These are phyloP conservation scores for Spinus olivaceus DNA, from an alignment of 2,797 vertebrate genomes.

Conservation along the genomic window DNA sequence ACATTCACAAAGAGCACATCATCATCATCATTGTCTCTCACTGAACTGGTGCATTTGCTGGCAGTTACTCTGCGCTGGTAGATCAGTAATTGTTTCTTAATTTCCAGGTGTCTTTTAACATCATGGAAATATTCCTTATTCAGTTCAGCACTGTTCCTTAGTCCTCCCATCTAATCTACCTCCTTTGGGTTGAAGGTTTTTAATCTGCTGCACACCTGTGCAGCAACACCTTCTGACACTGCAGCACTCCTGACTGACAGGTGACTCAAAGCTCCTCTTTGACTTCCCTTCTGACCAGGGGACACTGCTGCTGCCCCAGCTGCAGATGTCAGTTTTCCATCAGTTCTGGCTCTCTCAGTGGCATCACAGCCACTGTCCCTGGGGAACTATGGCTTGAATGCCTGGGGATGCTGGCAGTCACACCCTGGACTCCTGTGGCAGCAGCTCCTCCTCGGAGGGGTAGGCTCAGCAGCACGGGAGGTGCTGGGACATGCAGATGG, in stretches of 20 bases:
- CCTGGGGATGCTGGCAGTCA: not conserved
- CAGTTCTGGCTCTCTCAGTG: not conserved
- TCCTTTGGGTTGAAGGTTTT: not conserved
- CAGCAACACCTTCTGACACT: not conserved
- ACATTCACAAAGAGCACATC: not conserved
- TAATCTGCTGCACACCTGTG: not conserved
- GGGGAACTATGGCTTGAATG: fast-evolving
- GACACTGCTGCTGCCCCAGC: not conserved
- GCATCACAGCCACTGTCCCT: fast-evolving
- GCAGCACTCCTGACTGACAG: not conserved
- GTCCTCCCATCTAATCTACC: not conserved
- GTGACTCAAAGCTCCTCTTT: not conserved
- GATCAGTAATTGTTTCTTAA: not conserved
- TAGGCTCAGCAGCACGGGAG: not conserved
- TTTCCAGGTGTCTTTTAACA: not conserved
- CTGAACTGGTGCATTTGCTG: not conserved
- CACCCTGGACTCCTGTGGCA: fast-evolving
- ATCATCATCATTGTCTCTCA: not conserved
- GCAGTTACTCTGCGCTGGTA: not conserved
- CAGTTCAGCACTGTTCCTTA: not conserved
- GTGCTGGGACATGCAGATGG: not conserved
- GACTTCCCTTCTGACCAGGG: not conserved
- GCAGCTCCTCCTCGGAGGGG: not conserved
- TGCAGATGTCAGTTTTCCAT: not conserved
- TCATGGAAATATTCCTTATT: not conserved